Conservation (phyloP, 2,797 vertebrate genomes). For the Thamnophis elegans region DNA sequence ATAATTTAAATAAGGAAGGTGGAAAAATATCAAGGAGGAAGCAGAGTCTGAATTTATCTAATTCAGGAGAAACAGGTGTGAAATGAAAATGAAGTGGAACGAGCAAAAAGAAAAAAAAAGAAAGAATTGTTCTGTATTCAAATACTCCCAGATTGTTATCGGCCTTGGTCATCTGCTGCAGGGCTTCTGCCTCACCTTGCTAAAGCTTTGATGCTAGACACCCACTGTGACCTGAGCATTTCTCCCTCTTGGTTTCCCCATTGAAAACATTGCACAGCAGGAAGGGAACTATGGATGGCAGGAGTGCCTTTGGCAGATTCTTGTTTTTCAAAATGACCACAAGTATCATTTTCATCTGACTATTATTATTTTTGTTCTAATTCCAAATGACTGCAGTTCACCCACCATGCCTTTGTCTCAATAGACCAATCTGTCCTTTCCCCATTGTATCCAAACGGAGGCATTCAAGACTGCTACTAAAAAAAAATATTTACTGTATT, state of each 20-base stretch:
- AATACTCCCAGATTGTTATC: slow-evolving; percentile 64
- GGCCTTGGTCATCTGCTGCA: slow-evolving; percentile 50
- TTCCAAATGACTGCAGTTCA: background rate
- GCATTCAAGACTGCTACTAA: slow-evolving; percentile 19
- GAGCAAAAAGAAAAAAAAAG: slow-evolving; percentile 12
- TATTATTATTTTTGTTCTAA: background rate
- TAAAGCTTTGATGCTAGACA: slow-evolving; percentile 54
- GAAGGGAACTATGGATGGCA: background rate
- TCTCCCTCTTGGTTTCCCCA: slow-evolving; percentile 38
- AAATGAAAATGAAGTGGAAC: slow-evolving; percentile 10
- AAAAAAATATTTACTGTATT: slow-evolving; percentile 53
- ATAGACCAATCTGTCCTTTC: background rate
- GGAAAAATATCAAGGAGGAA: background rate
- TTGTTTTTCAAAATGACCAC: background rate
- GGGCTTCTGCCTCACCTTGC: slow-evolving; percentile 53
- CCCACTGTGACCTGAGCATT: slow-evolving; percentile 42
- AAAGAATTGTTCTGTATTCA: slow-evolving; percentile 54
- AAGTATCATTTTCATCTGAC: background rate
- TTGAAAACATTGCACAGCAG: background rate
- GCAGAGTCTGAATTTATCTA: background rate
- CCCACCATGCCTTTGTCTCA: background rate
- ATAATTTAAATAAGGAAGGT: background rate
- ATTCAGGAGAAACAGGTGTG: rapidly evolving
- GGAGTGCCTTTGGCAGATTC: background rate
- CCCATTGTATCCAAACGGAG: background rate